Base-by-base conservation (phyloP, 2,888 invertebrate genomes). In the Timandra comae region DNA sequence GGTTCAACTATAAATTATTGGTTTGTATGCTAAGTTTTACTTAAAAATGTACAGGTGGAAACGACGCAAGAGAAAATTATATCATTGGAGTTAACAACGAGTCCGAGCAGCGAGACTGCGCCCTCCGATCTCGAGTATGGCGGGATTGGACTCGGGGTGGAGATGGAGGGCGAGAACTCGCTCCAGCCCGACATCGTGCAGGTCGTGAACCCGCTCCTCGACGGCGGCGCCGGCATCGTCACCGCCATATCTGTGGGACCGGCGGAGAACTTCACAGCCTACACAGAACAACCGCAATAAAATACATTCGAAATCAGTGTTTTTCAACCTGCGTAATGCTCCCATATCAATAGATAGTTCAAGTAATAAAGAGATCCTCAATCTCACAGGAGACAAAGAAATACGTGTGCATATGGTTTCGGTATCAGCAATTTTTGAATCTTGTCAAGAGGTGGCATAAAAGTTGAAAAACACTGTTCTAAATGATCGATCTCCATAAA, bases 1-100 rank as follows among this genome's bases (percentile, higher is more conserved):
- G n/a, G n/a, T n/a, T n/a, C n/a, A n/a, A n/a, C n/a, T n/a, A n/a
- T n/a, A n/a, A n/a, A n/a, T n/a, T n/a, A n/a, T n/a, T n/a, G n/a
- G n/a, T n/a, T n/a, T n/a, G n/a, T n/a, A n/a, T n/a, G n/a, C n/a
- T n/a, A n/a, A n/a, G n/a, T n/a, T n/a, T n/a, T n/a, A n/a, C n/a
- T n/a, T n/a, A n/a, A n/a, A n/a, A n/a, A n/a, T 41, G 35, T 43
- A 35, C 74, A 93, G 95, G 95, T 95, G 74, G 95, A 96, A 88
- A 95, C 95, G 42, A 91, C 95, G 45, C 93, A 93, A 80, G 95
- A 95, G 82, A 95, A 95, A 86, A 95, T 96, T 56, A 94, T 96
- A 79, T 95, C 95, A 36, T 81, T 96, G 77, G 95, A 96, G 80
- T 80, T 96, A 67, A 92, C 92, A 42, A 90, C 88, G 68, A 85